Evolutionary conservation across 2,888 invertebrate genomes (phyloP).

Genomic region (Orchestes rusci): DNA sequence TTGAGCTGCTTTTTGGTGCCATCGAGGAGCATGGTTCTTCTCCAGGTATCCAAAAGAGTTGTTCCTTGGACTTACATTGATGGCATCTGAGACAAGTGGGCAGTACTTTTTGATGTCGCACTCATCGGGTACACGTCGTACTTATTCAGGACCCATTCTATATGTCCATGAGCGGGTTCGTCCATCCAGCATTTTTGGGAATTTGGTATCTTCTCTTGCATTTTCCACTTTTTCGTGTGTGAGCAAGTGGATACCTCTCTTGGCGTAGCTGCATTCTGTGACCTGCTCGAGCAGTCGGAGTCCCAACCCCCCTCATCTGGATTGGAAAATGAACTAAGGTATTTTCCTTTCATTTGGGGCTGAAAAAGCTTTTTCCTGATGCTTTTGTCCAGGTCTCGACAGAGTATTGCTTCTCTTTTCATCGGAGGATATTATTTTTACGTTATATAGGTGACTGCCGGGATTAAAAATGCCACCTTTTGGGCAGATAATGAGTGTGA

Average conservation of each 20-base stretch:
- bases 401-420: too few species aligned
- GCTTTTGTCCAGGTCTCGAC: neutral
- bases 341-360: too few species aligned
- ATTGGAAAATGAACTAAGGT: too few species aligned
- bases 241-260: slow-evolving; percentile 15
- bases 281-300: too few species aligned
- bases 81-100: neutral
- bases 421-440: too few species aligned
- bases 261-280: neutral
- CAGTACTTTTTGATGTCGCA: slow-evolving; percentile 4
- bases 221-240: slow-evolving; percentile 9
- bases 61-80: neutral
- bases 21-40: slow-evolving; percentile 18
- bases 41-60: slow-evolving; percentile 13
- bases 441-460: too few species aligned
- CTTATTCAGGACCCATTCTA: slow-evolving; percentile 1
- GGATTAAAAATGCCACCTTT: too few species aligned
- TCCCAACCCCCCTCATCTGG: too few species aligned
- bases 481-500: too few species aligned
- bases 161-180: slow-evolving; percentile 12
- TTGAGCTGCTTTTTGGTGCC: slow-evolving; percentile 26
- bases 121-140: neutral
- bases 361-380: neutral
- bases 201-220: slow-evolving; percentile 6
- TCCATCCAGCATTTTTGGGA: slow-evolving; percentile 14